A percentile compares a stretch with the other conserved stretches of the same genome.
Evolutionary conservation across 1,140 invertebrate species (phyloP).

Genomic region (Chymomyza costata): DNA sequence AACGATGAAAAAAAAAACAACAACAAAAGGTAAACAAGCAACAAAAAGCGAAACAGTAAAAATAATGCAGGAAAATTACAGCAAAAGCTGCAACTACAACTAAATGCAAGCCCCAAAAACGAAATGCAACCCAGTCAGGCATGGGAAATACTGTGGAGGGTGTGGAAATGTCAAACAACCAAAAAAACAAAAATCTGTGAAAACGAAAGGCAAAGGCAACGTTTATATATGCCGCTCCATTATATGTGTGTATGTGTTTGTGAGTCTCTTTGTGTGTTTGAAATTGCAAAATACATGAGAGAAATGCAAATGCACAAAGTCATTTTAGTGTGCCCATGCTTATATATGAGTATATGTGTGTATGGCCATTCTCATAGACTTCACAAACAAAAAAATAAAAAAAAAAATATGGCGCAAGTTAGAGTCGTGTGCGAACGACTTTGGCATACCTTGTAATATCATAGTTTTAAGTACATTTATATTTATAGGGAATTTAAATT

Average conservation of each 20-base stretch:
- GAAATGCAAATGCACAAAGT: slow-evolving; percentile 65
- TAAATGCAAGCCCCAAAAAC: slow-evolving; percentile 44
- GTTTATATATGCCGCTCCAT: slow-evolving; percentile 50
- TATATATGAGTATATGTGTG: slow-evolving; percentile 16
- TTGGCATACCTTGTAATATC: no score
- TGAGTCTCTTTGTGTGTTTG: slow-evolving; percentile 13
- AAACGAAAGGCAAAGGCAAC: slow-evolving; percentile 64
- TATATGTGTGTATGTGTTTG: slow-evolving; percentile 2
- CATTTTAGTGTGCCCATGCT: slow-evolving; percentile 44
- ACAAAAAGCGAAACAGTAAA: slow-evolving; percentile 1
- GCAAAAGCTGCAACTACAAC: slow-evolving; percentile 54
- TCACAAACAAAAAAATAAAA: no score
- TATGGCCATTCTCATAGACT: no score
- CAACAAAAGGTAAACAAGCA: slow-evolving; percentile 46
- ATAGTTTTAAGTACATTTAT: no score
- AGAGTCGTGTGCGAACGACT: neutral
- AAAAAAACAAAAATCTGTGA: slow-evolving; percentile 54
- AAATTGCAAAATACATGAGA: slow-evolving; percentile 18
- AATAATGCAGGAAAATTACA: slow-evolving; percentile 28
- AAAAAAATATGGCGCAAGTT: no score
- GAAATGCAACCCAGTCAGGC: slow-evolving; percentile 43
- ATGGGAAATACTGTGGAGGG: neutral
- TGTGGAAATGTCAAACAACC: slow-evolving; percentile 45
- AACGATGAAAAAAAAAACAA: slow-evolving; percentile 12
- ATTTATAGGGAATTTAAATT: no score